Base-by-base conservation (phyloP, 1,140 invertebrate species). In the Drosophila virilis region DNA sequence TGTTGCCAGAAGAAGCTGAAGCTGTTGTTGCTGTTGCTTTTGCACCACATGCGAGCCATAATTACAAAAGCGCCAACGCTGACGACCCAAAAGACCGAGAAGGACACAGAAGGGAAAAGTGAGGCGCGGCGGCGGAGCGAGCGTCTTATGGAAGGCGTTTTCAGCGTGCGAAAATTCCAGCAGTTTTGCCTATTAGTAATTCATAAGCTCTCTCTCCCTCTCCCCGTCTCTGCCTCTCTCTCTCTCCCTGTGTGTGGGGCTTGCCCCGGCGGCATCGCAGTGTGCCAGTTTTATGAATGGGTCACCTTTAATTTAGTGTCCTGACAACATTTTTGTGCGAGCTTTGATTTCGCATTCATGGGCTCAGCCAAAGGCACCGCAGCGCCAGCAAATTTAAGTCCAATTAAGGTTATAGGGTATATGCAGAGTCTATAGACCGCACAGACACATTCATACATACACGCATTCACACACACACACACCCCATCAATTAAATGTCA, bases 161-260 rank as follows among this genome's bases (percentile, higher is more conserved):
- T 22, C 8, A 15, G 73, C 80, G 82, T 86, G 83, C 78, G 78
- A 86, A 86, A 85, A 86, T 86, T 86, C 75, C 78, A 70, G 57
- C 82, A 88, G 71, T 74, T 76, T 66, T 74, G 78, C 72, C 78
- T 68, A 86, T 86, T 86, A 86, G 72, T 88, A 86, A 86, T 86
- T 86, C 82, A 86, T 88, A 86, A 86, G 15, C 17, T 28, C 22
- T 10, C 57, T 8, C 28, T 2, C 28, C n/a, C 10, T 17, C 54
- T 51, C 51, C 22, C 38, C 8, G 22, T 33, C 37, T 33, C 13
- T 42, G n/a, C 32, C 46, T 13, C 15, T 10, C 37, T n/a, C 15
- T 13, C 32, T 37, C 1, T n/a, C 9, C 6, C 17, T 48, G 8
- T n/a, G 22, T n/a, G 3, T 28, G 22, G 22, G 22, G 22, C 22